A percentile compares a stretch with the other conserved stretches of the same genome.
phyloP scores from a whole-genome alignment of 2,888 invertebrate species.

The Harpalus rubripes region DNA sequence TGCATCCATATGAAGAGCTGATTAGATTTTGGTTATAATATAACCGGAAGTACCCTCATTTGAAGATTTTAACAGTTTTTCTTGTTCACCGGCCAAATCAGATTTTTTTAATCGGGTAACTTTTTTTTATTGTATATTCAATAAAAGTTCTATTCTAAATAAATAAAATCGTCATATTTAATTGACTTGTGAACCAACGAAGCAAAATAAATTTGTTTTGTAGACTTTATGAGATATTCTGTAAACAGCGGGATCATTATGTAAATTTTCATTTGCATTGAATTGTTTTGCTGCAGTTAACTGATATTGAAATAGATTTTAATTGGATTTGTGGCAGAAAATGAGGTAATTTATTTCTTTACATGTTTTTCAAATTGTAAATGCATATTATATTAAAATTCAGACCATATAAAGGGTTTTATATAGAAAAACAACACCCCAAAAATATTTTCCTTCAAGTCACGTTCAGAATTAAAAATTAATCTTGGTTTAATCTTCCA shows the following conservation, averaged over 20 bases:
- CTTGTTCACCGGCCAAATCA: too few relatives aligned
- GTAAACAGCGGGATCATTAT: constrained; percentile 9
- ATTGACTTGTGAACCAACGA: constrained; percentile 3
- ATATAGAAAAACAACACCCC: too few relatives aligned
- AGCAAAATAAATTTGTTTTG: constrained; percentile 3
- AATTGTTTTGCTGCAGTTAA: neutral
- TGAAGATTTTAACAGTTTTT: too few relatives aligned
- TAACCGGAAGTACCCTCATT: too few relatives aligned
- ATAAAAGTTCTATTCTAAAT: neutral
- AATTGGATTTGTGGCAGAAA: neutral
- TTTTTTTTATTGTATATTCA: neutral
- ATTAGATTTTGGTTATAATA: too few relatives aligned
- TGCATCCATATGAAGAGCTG: too few relatives aligned
- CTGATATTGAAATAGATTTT: neutral
- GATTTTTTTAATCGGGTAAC: too few relatives aligned
- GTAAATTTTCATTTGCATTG: constrained; percentile 9
- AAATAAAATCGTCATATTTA: constrained; percentile 2
- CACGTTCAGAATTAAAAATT: neutral
- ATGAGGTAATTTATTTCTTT: neutral
- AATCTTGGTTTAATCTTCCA: neutral
- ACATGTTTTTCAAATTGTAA: neutral
- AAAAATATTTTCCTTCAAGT: neutral
- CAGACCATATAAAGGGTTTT: too few relatives aligned
- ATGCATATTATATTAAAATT: too few relatives aligned
- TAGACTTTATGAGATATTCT: neutral